Evolutionary conservation across 2,797 vertebrate species (phyloP).

Genomic region (Malurus leucopterus): DNA sequence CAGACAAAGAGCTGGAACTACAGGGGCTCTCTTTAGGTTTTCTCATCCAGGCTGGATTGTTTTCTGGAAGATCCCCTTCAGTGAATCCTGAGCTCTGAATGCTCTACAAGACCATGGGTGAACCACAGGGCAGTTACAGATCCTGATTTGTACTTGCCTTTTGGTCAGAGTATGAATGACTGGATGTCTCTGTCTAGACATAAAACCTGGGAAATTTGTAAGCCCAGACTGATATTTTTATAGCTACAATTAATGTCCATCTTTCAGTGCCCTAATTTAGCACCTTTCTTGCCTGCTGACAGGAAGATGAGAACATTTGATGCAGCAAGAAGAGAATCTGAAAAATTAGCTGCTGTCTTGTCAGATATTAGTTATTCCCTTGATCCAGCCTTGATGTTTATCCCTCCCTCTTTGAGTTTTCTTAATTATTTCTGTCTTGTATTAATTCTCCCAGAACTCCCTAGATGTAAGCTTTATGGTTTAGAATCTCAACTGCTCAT

Average conservation of each 20-base stretch:
- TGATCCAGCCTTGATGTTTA: conserved; percentile 18
- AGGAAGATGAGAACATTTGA: conserved; percentile 17
- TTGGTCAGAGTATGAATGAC: background rate
- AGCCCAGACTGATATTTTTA: conserved; percentile 13
- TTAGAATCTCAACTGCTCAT: conserved; percentile 56
- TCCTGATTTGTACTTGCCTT: background rate
- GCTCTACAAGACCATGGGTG: background rate
- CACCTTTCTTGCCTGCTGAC: conserved; percentile 30
- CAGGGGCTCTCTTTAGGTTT: background rate
- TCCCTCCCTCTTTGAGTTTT: conserved; percentile 24
- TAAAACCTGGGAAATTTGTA: conserved; percentile 4
- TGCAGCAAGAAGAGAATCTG: background rate
- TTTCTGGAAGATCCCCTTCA: background rate
- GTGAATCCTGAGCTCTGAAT: background rate
- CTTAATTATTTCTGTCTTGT: conserved; percentile 68
- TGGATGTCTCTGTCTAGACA: background rate
- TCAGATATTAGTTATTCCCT: conserved; percentile 35
- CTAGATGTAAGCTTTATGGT: conserved; percentile 51
- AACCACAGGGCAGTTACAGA: background rate
- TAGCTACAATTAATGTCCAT: conserved; percentile 22
- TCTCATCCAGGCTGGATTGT: background rate
- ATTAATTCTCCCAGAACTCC: conserved; percentile 64
- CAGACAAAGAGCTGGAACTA: background rate
- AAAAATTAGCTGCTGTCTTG: conserved; percentile 20
- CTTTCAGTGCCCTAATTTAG: conserved; percentile 24